These are phyloP conservation scores for Cairina moschata DNA, from an alignment of 2,113 vertebrate genomes.

Conservation along the genomic window DNA sequence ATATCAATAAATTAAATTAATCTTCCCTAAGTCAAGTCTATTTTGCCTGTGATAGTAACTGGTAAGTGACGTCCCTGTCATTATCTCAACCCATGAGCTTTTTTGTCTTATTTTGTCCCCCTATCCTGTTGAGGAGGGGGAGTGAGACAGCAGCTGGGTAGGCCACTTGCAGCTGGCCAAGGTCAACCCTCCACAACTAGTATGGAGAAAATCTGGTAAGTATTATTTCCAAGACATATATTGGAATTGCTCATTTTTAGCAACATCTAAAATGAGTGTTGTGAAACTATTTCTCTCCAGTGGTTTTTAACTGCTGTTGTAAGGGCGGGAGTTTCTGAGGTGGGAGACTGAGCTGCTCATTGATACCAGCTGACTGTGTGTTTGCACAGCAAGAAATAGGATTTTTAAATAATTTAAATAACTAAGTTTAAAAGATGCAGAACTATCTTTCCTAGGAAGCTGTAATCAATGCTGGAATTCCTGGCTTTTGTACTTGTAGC, in stretches of 20 bases:
- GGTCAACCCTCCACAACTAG: too few species aligned
- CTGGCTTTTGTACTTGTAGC: neutral
- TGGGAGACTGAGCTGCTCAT: neutral
- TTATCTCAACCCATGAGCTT: neutral
- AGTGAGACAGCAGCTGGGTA: neutral
- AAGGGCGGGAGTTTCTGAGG: neutral
- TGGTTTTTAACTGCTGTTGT: neutral
- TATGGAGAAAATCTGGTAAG: neutral
- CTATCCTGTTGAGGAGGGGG: neutral
- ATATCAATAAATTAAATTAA: neutral
- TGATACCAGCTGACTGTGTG: neutral
- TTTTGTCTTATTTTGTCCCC: neutral
- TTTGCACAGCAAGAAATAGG: neutral
- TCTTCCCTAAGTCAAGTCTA: neutral
- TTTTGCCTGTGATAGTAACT: neutral
- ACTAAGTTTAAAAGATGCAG: neutral
- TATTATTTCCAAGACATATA: neutral
- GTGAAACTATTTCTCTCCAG: neutral
- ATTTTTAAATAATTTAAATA: neutral
- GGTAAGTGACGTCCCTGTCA: neutral
- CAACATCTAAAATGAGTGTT: neutral
- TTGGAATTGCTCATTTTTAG: neutral
- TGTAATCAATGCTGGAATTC: neutral
- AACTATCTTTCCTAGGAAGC: neutral
- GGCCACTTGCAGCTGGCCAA: neutral